Percentiles rank a stretch among this genome's conserved stretches.
These are phyloP conservation scores for Cirrhinus molitorella DNA, from an alignment of 2,797 vertebrate genomes.

Conservation along the genomic window DNA sequence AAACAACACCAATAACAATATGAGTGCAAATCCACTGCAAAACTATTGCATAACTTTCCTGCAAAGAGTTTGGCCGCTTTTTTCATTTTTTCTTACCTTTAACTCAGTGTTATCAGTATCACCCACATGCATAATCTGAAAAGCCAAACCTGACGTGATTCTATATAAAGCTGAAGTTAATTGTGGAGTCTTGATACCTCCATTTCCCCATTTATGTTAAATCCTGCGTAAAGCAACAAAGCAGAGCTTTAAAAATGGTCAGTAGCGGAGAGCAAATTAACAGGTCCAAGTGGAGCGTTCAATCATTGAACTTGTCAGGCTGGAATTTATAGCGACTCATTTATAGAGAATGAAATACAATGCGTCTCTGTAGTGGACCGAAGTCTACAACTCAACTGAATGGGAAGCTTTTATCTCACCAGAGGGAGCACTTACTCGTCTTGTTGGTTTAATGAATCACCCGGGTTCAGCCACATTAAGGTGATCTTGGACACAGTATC, in stretches of 20 bases:
- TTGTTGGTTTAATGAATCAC: slow-evolving; percentile 41
- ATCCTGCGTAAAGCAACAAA: background rate
- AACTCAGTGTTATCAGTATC: background rate
- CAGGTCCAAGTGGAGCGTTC: slow-evolving; percentile 51
- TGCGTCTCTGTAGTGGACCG: slow-evolving; percentile 66
- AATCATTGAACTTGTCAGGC: slow-evolving; percentile 65
- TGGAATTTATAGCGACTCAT: slow-evolving; percentile 70
- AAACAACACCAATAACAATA: slow-evolving; percentile 1
- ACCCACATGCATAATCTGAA: background rate
- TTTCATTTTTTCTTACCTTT: background rate
- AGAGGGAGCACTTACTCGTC: slow-evolving; percentile 66
- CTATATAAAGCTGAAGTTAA: background rate
- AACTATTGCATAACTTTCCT: background rate
- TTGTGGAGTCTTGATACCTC: background rate
- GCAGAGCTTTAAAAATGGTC: slow-evolving; percentile 38
- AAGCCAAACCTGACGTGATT: background rate
- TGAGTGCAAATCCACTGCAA: background rate
- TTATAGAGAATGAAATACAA: slow-evolving; percentile 69
- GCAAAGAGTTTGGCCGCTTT: background rate
- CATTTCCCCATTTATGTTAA: background rate
- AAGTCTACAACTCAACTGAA: slow-evolving; percentile 57
- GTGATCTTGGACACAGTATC: slow-evolving; percentile 37
- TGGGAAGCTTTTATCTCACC: slow-evolving; percentile 62
- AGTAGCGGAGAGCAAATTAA: slow-evolving; percentile 47
- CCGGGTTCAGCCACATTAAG: slow-evolving; percentile 59